Base-by-base conservation (phyloP, 2,113 vertebrate species). In the Aptenodytes forsteri region DNA sequence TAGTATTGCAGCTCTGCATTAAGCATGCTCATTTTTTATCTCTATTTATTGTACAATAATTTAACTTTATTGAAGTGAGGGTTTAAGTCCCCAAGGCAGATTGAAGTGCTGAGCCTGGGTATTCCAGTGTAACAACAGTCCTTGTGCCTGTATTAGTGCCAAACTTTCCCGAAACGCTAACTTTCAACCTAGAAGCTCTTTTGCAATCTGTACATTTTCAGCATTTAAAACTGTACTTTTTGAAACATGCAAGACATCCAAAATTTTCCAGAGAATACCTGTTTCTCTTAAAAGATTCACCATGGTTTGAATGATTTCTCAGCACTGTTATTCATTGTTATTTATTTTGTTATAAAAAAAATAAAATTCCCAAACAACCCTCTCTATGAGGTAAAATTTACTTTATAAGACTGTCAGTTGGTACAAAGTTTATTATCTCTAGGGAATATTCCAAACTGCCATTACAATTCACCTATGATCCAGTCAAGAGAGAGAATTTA, bases 11-110 rank as follows among this genome's bases (percentile, higher is more conserved):
- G 83, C 47, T 82, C 92, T 56, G 91, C 65, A 87, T 81, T 93
- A 95, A 75, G 56, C 83, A 82, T 26, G n/a, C 77, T 93, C 72
- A 44, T 87, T 78, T 93, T 90, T 93, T 76, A 86, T 85, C 95
- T 83, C 86, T 95, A 94, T 90, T 90, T 96, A 95, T 95, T 91
- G 86, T 96, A 90, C 65, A 95, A 89, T 95, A 95, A 94, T 96
- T 96, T 96, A 93, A 87, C 84, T 91, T 97, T 93, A 95, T 95
- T 95, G 90, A 97, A 97, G 80, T 72, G 94, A 92, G 92, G 38
- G 65, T 93, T 95, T 84, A 67, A 79, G 70, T 92, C 92, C 89
- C 94, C 89, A 82, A 95, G 90, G 83, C 73, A 92, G 92, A 89
- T 11, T 93, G 90, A 82, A 95, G 81, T 42, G 58, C 78, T 91